Evolutionary conservation across 2,888 invertebrate genomes (phyloP).

Genomic region (Xestoiulus laeticollis): DNA sequence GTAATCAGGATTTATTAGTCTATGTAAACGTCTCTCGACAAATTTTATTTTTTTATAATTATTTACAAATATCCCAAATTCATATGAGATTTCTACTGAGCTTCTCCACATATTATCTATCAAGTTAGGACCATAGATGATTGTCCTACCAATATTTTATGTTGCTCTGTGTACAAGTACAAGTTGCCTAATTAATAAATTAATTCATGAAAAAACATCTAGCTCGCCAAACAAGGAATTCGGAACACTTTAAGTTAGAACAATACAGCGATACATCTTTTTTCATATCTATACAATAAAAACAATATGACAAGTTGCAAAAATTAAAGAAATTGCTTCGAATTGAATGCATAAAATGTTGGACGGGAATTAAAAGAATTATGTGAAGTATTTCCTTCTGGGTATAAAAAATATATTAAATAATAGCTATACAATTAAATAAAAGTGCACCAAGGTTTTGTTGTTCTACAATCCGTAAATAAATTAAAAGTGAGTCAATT

Average conservation of each 20-base stretch:
- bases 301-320: slow-evolving; percentile 1
- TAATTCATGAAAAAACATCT: background rate
- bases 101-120: background rate
- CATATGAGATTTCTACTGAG: background rate
- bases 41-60: background rate
- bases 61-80: background rate
- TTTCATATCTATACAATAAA: slow-evolving; percentile 16
- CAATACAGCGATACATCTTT: background rate
- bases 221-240: background rate
- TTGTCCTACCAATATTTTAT: background rate
- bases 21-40: background rate
- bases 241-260: background rate
- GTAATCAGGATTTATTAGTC: background rate
- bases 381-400: background rate
- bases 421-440: background rate
- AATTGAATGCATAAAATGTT: background rate
- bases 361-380: slow-evolving; percentile 7
- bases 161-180: background rate
- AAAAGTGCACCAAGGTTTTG: background rate
- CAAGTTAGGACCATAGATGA: slow-evolving; percentile 13
- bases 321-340: background rate
- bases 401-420: background rate
- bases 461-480: background rate
- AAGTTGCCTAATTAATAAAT: slow-evolving; percentile 34
- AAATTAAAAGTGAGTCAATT: too few relatives aligned